These are phyloP conservation scores for Rhinogobius similis DNA, from an alignment of 2,113 vertebrate genomes.

Conservation along the genomic window DNA sequence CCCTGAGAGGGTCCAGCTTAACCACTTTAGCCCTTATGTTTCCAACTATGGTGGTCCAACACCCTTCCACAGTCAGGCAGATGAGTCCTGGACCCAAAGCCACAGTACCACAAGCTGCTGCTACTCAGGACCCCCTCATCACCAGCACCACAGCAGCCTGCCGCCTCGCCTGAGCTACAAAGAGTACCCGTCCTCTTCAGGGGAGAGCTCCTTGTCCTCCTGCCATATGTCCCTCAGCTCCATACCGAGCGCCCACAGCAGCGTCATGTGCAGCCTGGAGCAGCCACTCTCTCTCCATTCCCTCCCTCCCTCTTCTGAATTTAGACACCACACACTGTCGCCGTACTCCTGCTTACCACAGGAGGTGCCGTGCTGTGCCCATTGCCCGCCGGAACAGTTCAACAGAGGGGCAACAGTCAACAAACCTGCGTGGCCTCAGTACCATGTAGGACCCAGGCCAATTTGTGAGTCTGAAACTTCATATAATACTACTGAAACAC, in stretches of 20 bases:
- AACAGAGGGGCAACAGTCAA: constrained; percentile 31
- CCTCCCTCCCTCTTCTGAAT: constrained; percentile 54
- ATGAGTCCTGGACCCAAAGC: constrained; percentile 51
- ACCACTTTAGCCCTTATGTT: constrained; percentile 33
- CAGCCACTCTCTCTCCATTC: constrained; percentile 77
- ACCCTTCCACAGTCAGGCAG: constrained; percentile 70
- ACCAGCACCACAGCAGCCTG: constrained; percentile 49
- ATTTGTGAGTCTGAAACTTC: constrained; percentile 62
- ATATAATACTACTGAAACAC: too few relatives aligned
- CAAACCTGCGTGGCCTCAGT: constrained; percentile 33
- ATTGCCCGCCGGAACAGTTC: constrained; percentile 53
- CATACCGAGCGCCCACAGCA: constrained; percentile 46
- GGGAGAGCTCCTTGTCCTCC: constrained; percentile 54
- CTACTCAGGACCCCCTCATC: constrained; percentile 28
- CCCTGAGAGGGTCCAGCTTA: neutral
- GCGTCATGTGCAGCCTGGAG: constrained; percentile 63
- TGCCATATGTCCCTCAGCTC: constrained; percentile 43
- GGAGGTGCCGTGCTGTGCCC: constrained; percentile 60
- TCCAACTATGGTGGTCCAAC: constrained; percentile 63
- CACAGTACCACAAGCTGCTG: constrained; percentile 53
- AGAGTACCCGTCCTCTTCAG: constrained; percentile 45
- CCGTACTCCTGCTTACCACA: constrained; percentile 60
- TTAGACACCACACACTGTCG: constrained; percentile 53
- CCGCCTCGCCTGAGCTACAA: constrained; percentile 51
- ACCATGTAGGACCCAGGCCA: constrained; percentile 35